Base-by-base conservation (phyloP, 2,113 vertebrate genomes). In the Forbesichthys papilliferus region DNA sequence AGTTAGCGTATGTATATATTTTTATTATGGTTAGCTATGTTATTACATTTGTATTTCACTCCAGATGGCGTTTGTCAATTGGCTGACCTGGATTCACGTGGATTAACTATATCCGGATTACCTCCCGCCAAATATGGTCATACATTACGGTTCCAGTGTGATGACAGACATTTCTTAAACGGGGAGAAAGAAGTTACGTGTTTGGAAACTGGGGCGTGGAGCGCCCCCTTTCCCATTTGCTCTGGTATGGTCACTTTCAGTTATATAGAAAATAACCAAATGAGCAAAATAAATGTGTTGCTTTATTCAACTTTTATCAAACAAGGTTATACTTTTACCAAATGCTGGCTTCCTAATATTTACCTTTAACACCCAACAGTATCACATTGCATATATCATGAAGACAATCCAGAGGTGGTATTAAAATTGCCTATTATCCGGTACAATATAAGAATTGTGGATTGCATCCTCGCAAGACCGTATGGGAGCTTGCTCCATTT, bases 71-170 rank as follows among this genome's bases (percentile, higher is more conserved):
- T 48, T 14, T 83, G 95, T 69, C 64, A 82, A 18, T 87, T 92
- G 53, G 66, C 82, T 34, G 1, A 49, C 64, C 74, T 70, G 57
- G 77, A 82, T 36, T 20, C 85, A 56, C 20, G 84, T 66, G 85
- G 86, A 60, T 84, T 80, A 42, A 69, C 54, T 61, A 3, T 92
- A 68, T 1, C 10, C 10, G 79, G 74, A 34, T 13, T 62, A 1
- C 55, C 69, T 20, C 77, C 89, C 14, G 9, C 58, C 1, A 74
- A 68, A 20, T 84, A 73, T 84, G 94, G 94, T 61, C 86, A 94
- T 1, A 89, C 69, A 12, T 10, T 95, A 18, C 72, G 27, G 6
- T 95, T 97, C 87, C 67, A 84, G 12, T 96, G 95, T 16, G 61
- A 84, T 1, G 0, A 55, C 48, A 70, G 66, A 0, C 62, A 88